Evolutionary conservation across 2,113 vertebrate species (phyloP).

Genomic region (Tyrannus savana): DNA sequence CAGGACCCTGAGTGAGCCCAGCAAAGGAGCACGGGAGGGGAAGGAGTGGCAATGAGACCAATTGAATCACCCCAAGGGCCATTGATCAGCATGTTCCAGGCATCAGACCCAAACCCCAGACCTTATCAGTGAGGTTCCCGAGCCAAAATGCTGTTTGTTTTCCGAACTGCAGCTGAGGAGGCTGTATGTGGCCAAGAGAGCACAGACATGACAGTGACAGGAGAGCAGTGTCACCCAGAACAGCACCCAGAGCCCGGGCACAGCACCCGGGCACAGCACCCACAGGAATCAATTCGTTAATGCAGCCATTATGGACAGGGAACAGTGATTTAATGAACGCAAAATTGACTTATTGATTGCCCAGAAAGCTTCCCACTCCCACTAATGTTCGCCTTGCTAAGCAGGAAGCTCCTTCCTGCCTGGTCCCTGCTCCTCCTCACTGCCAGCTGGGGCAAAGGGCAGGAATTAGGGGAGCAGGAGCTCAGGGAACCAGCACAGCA

Average conservation of each 20-base stretch:
- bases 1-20: neutral
- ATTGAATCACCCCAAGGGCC: neutral
- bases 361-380: slow-evolving; percentile 40
- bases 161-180: neutral
- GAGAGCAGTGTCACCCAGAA: neutral
- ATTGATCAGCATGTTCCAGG: neutral
- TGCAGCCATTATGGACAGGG: neutral
- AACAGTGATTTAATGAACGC: slow-evolving; percentile 44
- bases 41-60: fast-evolving
- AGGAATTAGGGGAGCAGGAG: neutral
- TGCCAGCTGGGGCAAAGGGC: neutral
- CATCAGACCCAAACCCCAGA: neutral
- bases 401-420: neutral
- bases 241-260: neutral
- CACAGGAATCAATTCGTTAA: neutral
- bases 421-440: neutral
- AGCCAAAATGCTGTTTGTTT: neutral
- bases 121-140: neutral
- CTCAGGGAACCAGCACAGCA: neutral
- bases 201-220: neutral
- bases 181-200: neutral
- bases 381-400: slow-evolving; percentile 1
- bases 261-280: neutral
- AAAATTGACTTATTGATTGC: slow-evolving; percentile 47
- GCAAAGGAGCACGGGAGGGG: neutral